Evolutionary conservation across 2,888 invertebrate species (phyloP).

Genomic region (Onthophagus sagittarius): DNA sequence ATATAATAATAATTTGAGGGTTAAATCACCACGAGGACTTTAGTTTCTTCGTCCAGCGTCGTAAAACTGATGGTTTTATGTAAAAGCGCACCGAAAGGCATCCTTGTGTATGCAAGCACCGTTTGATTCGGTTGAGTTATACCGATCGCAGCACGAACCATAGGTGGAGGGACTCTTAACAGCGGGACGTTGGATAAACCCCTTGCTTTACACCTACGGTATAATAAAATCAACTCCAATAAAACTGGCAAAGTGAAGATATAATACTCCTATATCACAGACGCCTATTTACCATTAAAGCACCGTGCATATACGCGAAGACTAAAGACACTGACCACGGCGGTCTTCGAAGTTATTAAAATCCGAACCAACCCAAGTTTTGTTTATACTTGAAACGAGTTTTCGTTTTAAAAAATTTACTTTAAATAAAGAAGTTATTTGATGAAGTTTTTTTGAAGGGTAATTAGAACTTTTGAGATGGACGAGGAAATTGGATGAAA

Average conservation of each 20-base stretch:
- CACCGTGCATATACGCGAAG: conserved; percentile 18
- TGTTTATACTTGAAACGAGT: not conserved
- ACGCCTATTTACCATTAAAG: conserved; percentile 23
- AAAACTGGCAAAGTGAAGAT: conserved; percentile 39
- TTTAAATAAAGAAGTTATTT: too few relatives aligned
- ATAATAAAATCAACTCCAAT: conserved; percentile 43
- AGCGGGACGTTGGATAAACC: conserved; percentile 37
- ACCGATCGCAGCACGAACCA: conserved; percentile 18
- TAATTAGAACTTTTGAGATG: too few relatives aligned
- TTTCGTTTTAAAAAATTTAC: not conserved
- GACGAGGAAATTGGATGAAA: too few relatives aligned
- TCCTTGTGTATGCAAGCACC: not conserved
- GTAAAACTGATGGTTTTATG: conserved; percentile 2
- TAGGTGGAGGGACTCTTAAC: conserved; percentile 27
- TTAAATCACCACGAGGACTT: not conserved
- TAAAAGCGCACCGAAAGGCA: conserved; percentile 5
- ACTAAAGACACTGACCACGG: conserved; percentile 9
- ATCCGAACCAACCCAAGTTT: not conserved
- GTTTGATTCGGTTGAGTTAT: conserved; percentile 10
- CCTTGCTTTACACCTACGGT: conserved; percentile 44
- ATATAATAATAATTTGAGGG: not conserved
- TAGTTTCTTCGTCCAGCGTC: not conserved
- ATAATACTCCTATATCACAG: conserved; percentile 31
- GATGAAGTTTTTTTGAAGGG: too few relatives aligned
- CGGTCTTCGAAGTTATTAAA: conserved; percentile 1